Evolutionary conservation across 2,888 invertebrate genomes (phyloP).

Genomic region (Epirrita christyi): DNA sequence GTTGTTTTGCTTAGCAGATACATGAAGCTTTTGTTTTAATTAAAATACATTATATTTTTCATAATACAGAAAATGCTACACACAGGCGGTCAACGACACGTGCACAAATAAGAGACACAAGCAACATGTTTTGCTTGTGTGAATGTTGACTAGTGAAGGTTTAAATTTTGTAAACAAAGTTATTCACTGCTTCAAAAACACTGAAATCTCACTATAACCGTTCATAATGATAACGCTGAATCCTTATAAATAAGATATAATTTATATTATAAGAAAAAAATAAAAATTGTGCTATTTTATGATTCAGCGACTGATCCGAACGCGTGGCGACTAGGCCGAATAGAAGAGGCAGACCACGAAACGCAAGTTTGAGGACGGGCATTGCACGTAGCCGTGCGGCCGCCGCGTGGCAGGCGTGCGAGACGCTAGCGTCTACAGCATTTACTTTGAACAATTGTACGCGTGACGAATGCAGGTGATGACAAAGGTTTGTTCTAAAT

Average conservation of each 20-base stretch:
- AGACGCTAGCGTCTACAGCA: conserved; percentile 47
- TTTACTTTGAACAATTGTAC: conserved; percentile 11
- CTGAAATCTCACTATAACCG: conserved; percentile 3
- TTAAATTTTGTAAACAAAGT: conserved; percentile 4
- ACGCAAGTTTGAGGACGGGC: conserved; percentile 89
- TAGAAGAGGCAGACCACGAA: conserved; percentile 92
- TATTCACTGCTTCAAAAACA: conserved; percentile 19
- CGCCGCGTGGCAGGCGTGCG: conserved; percentile 51
- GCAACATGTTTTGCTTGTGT: conserved; percentile 52
- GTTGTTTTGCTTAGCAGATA: conserved; percentile 36
- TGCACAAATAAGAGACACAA: conserved; percentile 43
- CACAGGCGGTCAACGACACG: conserved; percentile 47
- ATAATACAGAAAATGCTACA: conserved; percentile 1
- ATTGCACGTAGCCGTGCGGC: conserved; percentile 64
- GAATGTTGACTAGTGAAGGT: conserved; percentile 51
- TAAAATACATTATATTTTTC: neutral
- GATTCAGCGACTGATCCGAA: conserved; percentile 89
- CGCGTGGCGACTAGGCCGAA: conserved; percentile 92
- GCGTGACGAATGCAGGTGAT: neutral
- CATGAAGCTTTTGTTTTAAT: conserved; percentile 19
- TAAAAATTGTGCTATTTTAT: conserved; percentile 13
- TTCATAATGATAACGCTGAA: conserved; percentile 4
- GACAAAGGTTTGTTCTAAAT: neutral
- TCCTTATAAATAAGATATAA: neutral
- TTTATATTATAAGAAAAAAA: neutral